Evolutionary conservation across 2,888 invertebrate species (phyloP).

Genomic region (Sphaerophoria taeniata): DNA sequence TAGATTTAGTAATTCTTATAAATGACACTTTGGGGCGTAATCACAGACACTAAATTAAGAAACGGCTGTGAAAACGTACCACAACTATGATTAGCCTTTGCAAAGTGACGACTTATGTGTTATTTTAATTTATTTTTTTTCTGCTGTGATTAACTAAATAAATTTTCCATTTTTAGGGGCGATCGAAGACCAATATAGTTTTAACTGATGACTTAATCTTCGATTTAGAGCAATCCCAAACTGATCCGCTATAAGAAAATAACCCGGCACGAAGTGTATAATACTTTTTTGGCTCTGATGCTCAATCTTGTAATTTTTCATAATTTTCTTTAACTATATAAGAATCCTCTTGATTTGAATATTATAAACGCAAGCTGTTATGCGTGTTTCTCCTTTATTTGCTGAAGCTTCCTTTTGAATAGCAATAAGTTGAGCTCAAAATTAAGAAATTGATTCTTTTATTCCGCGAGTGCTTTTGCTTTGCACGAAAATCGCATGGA

Average conservation of each 20-base stretch:
- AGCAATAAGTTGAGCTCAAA: too few relatives aligned
- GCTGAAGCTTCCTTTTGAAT: too few relatives aligned
- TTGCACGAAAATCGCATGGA: too few relatives aligned
- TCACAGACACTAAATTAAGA: too few relatives aligned
- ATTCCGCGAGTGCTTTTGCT: too few relatives aligned
- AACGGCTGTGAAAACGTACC: not conserved
- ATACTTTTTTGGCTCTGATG: not conserved
- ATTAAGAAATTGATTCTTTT: too few relatives aligned
- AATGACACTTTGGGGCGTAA: too few relatives aligned
- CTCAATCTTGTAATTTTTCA: too few relatives aligned
- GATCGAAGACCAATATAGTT: conserved; percentile 54
- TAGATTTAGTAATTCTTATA: conserved; percentile 12
- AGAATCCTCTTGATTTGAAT: too few relatives aligned
- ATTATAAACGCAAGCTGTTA: too few relatives aligned
- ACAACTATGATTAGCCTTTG: conserved; percentile 18
- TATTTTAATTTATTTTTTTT: not conserved
- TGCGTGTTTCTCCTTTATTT: too few relatives aligned
- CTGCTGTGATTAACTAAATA: conserved; percentile 1
- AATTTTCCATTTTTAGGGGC: conserved; percentile 61
- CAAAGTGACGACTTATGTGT: conserved; percentile 66
- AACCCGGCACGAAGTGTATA: not conserved
- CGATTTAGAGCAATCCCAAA: conserved; percentile 50
- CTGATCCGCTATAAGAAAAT: conserved; percentile 19
- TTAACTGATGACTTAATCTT: conserved; percentile 54
- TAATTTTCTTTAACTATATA: too few relatives aligned